Evolutionary conservation across 2,888 invertebrate species (phyloP).

Genomic region (Mechanitis mazaeus): DNA sequence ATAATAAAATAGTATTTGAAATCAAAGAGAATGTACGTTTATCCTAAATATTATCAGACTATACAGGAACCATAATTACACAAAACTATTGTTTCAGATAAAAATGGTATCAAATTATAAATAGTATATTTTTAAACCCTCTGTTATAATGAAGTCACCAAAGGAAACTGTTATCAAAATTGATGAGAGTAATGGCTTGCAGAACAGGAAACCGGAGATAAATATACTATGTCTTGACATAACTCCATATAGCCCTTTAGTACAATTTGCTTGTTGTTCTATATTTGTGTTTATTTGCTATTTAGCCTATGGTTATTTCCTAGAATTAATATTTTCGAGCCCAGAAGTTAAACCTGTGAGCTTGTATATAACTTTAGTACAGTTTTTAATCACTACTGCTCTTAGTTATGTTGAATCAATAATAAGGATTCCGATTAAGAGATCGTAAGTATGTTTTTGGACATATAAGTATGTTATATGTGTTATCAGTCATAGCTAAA

Average conservation of each 20-base stretch:
- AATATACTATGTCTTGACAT: slow-evolving; percentile 86
- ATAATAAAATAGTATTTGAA: no score
- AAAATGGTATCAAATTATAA: neutral
- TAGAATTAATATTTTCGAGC: slow-evolving; percentile 94
- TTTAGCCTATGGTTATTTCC: slow-evolving; percentile 92
- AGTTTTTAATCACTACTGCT: slow-evolving; percentile 90
- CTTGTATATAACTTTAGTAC: slow-evolving; percentile 93
- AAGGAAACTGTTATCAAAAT: slow-evolving; percentile 61
- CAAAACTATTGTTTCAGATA: neutral
- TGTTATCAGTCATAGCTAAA: no score
- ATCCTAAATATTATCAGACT: no score
- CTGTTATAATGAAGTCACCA: slow-evolving; percentile 39
- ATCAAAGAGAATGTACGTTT: no score
- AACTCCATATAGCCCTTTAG: slow-evolving; percentile 77
- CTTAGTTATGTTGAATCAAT: slow-evolving; percentile 87
- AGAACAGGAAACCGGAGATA: slow-evolving; percentile 58
- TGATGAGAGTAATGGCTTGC: slow-evolving; percentile 39
- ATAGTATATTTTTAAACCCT: neutral
- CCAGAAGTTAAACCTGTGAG: slow-evolving; percentile 93
- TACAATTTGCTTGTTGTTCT: slow-evolving; percentile 86
- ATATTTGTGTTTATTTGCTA: slow-evolving; percentile 91
- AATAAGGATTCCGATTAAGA: slow-evolving; percentile 76
- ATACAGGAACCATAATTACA: no score
- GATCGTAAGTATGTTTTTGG: slow-evolving; percentile 63
- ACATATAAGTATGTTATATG: neutral